These are phyloP conservation scores for Coranthus polyacanthus DNA, from an alignment of 2,797 vertebrate species.

Conservation along the genomic window DNA sequence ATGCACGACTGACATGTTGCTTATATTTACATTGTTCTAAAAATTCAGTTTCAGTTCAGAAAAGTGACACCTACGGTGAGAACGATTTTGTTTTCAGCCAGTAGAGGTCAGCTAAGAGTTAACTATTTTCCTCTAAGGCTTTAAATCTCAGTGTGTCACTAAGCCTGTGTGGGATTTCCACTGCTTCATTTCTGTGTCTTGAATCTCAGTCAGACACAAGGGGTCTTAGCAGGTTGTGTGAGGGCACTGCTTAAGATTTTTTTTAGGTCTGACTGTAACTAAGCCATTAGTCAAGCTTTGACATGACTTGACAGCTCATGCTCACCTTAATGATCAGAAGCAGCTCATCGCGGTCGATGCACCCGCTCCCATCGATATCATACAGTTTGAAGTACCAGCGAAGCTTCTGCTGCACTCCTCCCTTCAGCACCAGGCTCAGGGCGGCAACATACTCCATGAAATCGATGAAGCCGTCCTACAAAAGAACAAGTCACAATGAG, in stretches of 20 bases:
- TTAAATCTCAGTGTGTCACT: background rate
- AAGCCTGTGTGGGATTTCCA: constrained; percentile 10
- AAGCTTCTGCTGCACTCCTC: constrained; percentile 88
- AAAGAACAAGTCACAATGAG: background rate
- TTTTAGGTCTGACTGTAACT: background rate
- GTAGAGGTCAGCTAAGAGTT: constrained; percentile 66
- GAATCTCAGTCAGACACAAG: background rate
- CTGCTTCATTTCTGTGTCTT: background rate
- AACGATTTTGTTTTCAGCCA: constrained; percentile 42
- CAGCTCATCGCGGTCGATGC: constrained; percentile 87
- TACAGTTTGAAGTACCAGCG: constrained; percentile 91
- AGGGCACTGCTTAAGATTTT: constrained; percentile 19
- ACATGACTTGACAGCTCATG: constrained; percentile 11
- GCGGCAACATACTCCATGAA: constrained; percentile 92
- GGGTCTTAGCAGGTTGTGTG: constrained; percentile 17
- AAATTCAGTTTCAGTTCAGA: background rate
- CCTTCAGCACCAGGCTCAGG: constrained; percentile 88
- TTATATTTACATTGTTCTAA: too few species aligned
- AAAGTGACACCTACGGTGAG: background rate
- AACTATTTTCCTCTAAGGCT: background rate
- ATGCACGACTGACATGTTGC: too few species aligned
- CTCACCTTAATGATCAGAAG: constrained; percentile 87
- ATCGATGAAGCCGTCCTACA: constrained; percentile 88
- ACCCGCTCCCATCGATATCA: constrained; percentile 88
- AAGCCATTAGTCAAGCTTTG: background rate